Percentiles rank a stretch among this genome's conserved stretches.
phyloP scores from a whole-genome alignment of 2,797 vertebrate genomes.

The Hylomyscus alleni region DNA sequence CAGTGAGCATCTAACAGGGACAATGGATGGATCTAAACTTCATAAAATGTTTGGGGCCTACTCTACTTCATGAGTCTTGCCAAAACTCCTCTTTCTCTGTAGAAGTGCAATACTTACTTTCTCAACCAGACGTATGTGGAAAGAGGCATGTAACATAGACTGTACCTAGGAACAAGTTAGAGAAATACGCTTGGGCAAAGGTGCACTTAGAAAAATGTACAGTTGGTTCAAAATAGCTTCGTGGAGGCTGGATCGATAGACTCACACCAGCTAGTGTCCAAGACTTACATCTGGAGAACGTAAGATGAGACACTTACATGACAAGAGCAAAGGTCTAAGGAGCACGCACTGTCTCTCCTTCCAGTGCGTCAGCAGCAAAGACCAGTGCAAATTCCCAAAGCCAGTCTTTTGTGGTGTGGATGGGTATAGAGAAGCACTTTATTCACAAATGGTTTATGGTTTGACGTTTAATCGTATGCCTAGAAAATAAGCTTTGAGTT shows the following conservation, averaged over 20 bases:
- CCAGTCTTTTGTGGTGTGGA: neutral
- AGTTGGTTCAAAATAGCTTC: neutral
- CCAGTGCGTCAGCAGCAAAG: neutral
- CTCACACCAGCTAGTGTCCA: neutral
- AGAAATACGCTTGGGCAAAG: neutral
- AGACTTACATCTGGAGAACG: neutral
- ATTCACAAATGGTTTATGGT: neutral
- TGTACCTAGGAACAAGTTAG: neutral
- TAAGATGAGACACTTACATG: neutral
- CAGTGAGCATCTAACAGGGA: neutral
- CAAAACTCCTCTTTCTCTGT: neutral
- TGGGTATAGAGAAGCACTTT: neutral
- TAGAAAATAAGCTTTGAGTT: neutral
- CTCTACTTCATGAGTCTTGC: neutral
- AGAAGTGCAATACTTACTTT: neutral
- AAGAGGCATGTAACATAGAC: slow-evolving; percentile 6
- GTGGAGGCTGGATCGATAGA: neutral
- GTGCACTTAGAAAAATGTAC: neutral
- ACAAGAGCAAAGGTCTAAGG: neutral
- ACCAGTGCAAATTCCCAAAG: neutral
- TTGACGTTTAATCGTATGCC: neutral
- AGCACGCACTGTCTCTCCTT: neutral
- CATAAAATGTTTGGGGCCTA: neutral
- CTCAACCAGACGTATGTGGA: neutral
- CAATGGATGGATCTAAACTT: slow-evolving; percentile 19